These are phyloP conservation scores for Mercenaria mercenaria DNA, from an alignment of 1,140 invertebrate genomes.

Conservation along the genomic window DNA sequence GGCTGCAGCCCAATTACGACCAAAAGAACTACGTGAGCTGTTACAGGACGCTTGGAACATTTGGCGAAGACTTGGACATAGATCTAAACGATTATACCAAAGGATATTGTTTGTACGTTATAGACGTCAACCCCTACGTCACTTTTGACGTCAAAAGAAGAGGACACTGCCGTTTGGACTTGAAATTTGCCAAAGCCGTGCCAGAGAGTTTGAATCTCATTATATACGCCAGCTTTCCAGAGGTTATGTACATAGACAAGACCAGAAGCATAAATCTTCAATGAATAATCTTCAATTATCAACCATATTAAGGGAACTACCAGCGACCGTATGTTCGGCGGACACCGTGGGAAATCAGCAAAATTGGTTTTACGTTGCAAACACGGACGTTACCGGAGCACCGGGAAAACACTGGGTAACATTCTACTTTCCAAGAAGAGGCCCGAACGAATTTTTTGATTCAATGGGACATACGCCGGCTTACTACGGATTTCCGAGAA, in stretches of 20 bases:
- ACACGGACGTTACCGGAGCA: not conserved
- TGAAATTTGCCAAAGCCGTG: conserved; percentile 47
- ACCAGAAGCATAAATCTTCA: conserved; percentile 29
- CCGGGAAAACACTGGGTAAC: conserved; percentile 22
- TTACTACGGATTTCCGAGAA: not conserved
- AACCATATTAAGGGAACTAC: not conserved
- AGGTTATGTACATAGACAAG: conserved; percentile 48
- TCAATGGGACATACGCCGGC: not conserved
- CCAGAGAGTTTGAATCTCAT: conserved; percentile 62
- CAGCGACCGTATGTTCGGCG: not conserved
- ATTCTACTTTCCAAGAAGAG: conserved; percentile 28
- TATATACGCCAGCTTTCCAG: conserved; percentile 61
- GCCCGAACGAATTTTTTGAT: not conserved
- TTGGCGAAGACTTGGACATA: not conserved
- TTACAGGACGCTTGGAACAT: not conserved
- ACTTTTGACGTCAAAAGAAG: conserved; percentile 57
- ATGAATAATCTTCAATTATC: conserved; percentile 52
- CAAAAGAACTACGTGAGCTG: not conserved
- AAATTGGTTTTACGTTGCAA: not conserved
- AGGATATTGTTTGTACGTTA: conserved; percentile 45
- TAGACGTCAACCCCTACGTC: conserved; percentile 42
- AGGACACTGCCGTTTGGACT: conserved; percentile 48
- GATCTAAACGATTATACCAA: not conserved
- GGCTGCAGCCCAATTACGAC: not conserved
- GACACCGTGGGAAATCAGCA: not conserved